Evolutionary conservation across 2,888 invertebrate species (phyloP).

Genomic region (Diarsia mendica): DNA sequence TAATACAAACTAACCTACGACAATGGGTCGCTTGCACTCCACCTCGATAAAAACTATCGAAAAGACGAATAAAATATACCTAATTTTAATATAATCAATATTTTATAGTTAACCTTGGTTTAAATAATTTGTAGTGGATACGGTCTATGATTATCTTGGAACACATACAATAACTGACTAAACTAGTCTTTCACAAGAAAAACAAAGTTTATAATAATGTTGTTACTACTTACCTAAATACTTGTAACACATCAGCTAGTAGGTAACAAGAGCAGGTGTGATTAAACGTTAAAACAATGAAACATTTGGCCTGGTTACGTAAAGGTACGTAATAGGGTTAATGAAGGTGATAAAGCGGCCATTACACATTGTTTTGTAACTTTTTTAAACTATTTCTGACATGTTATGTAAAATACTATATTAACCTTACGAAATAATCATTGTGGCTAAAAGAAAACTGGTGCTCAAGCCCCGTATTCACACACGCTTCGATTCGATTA

Average conservation of each 20-base stretch:
- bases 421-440: neutral
- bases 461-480: neutral
- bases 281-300: conserved; percentile 37
- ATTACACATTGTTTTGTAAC: conserved; percentile 12
- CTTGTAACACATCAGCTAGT: conserved; percentile 1
- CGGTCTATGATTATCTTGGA: neutral
- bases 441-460: neutral
- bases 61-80: neutral
- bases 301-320: conserved; percentile 30
- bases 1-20: neutral
- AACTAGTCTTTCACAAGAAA: neutral
- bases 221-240: too few relatives aligned
- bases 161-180: neutral
- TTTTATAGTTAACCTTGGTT: neutral
- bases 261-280: conserved; percentile 46
- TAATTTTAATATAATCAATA: neutral
- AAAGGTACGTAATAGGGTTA: conserved; percentile 43
- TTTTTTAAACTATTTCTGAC: conserved; percentile 6
- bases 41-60: neutral
- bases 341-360: conserved; percentile 35
- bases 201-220: conserved; percentile 11
- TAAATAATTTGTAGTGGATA: neutral
- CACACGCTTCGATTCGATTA: too few relatives aligned
- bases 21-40: neutral
- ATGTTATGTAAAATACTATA: neutral